Conservation (phyloP, 2,888 invertebrate genomes). For the Sicus ferrugineus region DNA sequence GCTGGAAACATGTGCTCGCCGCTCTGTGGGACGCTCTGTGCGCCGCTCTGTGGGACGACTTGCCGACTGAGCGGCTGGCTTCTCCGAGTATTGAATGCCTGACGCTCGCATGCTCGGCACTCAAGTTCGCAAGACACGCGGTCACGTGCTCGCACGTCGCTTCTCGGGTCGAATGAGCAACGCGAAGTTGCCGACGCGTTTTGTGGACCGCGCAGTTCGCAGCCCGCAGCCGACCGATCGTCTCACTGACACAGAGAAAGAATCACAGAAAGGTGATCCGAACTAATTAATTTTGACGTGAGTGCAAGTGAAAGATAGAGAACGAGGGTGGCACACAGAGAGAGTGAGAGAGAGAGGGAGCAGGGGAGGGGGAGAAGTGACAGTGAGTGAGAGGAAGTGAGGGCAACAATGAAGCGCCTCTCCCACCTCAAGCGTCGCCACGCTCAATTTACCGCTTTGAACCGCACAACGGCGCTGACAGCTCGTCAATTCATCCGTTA, state of each 20-base stretch:
- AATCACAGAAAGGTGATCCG: slow-evolving; percentile 2
- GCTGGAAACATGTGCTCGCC: slow-evolving; percentile 10
- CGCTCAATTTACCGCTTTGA: slow-evolving; percentile 53
- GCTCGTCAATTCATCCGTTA: slow-evolving; percentile 53
- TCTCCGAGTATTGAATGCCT: slow-evolving; percentile 41
- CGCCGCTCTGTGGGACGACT: not conserved
- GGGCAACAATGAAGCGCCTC: not conserved
- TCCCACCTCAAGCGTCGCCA: slow-evolving; percentile 15
- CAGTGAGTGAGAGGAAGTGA: not conserved
- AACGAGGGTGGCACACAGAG: no score
- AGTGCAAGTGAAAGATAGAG: slow-evolving; percentile 8
- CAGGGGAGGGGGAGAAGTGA: no score
- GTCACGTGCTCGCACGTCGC: slow-evolving; percentile 22
- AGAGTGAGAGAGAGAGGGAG: no score
- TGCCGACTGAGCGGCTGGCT: no score
- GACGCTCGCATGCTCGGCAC: slow-evolving; percentile 51
- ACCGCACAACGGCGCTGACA: slow-evolving; percentile 59
- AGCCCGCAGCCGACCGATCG: not conserved
- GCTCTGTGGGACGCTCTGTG: not conserved
- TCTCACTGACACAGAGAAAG: not conserved
- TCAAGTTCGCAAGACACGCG: slow-evolving; percentile 20
- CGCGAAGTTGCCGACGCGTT: slow-evolving; percentile 33
- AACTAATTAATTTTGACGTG: slow-evolving; percentile 19
- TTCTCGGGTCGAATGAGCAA: not conserved
- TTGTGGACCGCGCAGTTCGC: not conserved